Base-by-base conservation (phyloP, 2,888 invertebrate genomes). In the Scaptomyza reducta region DNA sequence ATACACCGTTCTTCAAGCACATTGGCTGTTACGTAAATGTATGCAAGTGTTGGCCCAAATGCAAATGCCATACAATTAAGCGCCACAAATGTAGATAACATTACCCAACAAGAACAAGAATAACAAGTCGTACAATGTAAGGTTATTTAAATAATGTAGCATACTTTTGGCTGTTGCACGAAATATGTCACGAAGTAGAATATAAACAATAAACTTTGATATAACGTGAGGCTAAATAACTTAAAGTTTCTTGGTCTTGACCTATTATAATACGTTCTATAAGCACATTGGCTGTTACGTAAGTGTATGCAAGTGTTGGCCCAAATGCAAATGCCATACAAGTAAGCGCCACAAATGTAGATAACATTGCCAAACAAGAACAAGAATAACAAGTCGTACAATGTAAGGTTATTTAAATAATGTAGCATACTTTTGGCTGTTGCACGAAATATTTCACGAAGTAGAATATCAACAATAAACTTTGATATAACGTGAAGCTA, bases 21-120 rank as follows among this genome's bases (percentile, higher is more conserved):
- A 46, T 27, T 27, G 50, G 41, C 35, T 27, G 13, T 70, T 64
- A 61, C 64, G 55, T 65, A 44, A 75, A 49, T 60, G 57, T 61
- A 74, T 13, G 10, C 16, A 31, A 13, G 13, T 46, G 16, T 46
- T 31, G 16, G 13, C 18, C 18, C 33, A 47, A 11, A 16, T 49
- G 27, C 16, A 33, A 13, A 55, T 44, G 29, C n/a, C 16, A 31
- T 53, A 51, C 49, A 56, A n/a, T n/a, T n/a, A n/a, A n/a, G n/a
- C n/a, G n/a, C n/a, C n/a, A n/a, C n/a, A n/a, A n/a, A n/a, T n/a
- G n/a, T n/a, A 51, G 61, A 61, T 50, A 49, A 29, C 53, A 29
- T 29, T 25, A 4, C 11, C 41, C 16, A 46, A 58, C 46, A 64
- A 29, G 27, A 16, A 47, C 27, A 22, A 41, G 33, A 60, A 49